phyloP scores from a whole-genome alignment of 2,113 vertebrate species.

The Entosphenus tridentatus region DNA sequence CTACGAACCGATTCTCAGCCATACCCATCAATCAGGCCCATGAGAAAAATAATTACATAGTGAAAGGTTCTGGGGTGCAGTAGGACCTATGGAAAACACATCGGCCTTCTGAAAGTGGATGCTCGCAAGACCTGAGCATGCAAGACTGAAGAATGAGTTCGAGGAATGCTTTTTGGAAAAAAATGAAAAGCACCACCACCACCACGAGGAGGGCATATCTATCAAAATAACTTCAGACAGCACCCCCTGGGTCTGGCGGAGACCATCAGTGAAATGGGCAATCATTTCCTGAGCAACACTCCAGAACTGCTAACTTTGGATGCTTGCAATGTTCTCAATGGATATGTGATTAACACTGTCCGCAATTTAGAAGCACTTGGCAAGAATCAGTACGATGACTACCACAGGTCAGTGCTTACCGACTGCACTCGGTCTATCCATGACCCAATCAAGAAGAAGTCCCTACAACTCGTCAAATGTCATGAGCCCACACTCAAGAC shows the following conservation, averaged over 20 bases:
- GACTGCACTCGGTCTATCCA: slow-evolving; percentile 1
- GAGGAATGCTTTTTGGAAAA: slow-evolving; percentile 1
- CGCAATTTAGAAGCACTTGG: neutral
- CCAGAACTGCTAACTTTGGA: neutral
- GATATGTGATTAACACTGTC: neutral
- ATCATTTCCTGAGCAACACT: neutral
- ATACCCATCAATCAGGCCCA: slow-evolving; percentile 1
- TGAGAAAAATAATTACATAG: neutral
- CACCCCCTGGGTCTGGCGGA: neutral
- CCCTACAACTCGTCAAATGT: neutral
- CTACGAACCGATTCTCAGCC: neutral
- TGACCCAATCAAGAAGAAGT: neutral
- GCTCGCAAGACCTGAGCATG: neutral
- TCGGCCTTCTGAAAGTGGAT: slow-evolving; percentile 1
- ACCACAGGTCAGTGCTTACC: neutral
- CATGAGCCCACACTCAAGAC: neutral
- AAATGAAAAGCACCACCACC: slow-evolving; percentile 1
- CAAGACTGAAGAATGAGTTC: neutral
- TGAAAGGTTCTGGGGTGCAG: slow-evolving; percentile 3
- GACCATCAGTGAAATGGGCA: neutral
- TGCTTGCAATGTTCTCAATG: neutral
- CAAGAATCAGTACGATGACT: neutral
- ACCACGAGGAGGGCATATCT: neutral
- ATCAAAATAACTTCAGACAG: neutral
- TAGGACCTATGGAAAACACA: neutral